Conservation (phyloP, 2,113 vertebrate species). For the Struthidea cinerea region DNA sequence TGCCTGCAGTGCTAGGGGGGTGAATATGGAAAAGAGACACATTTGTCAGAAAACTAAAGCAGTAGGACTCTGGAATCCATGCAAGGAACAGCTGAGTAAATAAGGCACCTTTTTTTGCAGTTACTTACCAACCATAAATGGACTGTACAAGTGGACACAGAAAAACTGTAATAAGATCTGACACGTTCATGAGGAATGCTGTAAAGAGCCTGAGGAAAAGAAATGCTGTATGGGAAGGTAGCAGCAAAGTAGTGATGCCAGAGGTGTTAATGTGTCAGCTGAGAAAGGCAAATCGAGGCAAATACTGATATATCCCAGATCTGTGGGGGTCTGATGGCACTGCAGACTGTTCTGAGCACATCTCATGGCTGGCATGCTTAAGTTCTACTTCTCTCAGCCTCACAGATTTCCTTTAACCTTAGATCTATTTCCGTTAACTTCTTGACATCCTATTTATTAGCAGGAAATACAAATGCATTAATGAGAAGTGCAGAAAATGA, state of each 20-base stretch:
- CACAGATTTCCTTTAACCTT: not conserved
- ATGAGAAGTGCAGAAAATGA: not conserved
- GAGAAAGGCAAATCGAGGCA: not conserved
- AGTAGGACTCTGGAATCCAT: not conserved
- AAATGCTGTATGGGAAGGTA: not conserved
- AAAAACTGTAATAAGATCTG: not conserved
- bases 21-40: not conserved
- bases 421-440: not conserved
- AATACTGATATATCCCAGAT: not conserved
- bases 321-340: not conserved
- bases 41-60: not conserved
- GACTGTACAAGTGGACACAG: not conserved
- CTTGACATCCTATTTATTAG: not conserved
- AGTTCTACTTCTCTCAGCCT: not conserved
- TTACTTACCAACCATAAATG: not conserved
- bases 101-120: not conserved
- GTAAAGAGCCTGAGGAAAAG: not conserved
- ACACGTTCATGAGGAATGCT: not conserved
- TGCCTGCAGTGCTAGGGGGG: not conserved
- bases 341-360: not conserved
- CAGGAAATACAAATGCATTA: not conserved
- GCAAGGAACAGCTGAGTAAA: slow-evolving; percentile 3
- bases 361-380: not conserved
- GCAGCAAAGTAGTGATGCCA: not conserved
- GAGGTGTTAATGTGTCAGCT: not conserved